These are phyloP conservation scores for Ctenopoma multispine DNA, from an alignment of 2,797 vertebrate genomes.

Conservation along the genomic window DNA sequence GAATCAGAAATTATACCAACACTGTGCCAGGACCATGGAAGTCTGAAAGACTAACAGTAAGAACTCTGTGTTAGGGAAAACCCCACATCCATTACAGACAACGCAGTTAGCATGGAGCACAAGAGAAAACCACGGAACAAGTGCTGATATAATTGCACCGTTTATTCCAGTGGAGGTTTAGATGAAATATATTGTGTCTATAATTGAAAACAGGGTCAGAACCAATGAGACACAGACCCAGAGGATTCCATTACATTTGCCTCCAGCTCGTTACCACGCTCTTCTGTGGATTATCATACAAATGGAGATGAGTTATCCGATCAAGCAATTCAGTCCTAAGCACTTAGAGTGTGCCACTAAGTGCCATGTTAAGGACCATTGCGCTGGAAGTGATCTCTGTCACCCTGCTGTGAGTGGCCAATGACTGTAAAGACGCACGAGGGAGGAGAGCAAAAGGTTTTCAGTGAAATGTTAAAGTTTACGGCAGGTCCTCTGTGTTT, in stretches of 20 bases:
- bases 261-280: slow-evolving; percentile 39
- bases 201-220: slow-evolving; percentile 55
- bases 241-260: slow-evolving; percentile 64
- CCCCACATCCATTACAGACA: slow-evolving; percentile 10
- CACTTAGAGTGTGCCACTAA: slow-evolving; percentile 58
- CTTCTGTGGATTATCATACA: slow-evolving; percentile 65
- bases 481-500: neutral
- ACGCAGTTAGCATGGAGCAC: slow-evolving; percentile 1
- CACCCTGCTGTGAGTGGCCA: slow-evolving; percentile 40
- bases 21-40: slow-evolving; percentile 46
- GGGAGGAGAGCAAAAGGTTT: neutral
- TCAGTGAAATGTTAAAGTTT: slow-evolving; percentile 19
- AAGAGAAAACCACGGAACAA: slow-evolving; percentile 3
- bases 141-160: slow-evolving; percentile 29
- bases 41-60: slow-evolving; percentile 28
- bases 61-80: neutral
- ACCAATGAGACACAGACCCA: slow-evolving; percentile 39
- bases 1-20: slow-evolving; percentile 55
- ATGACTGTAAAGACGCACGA: slow-evolving; percentile 12
- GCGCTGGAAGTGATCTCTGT: slow-evolving; percentile 60
- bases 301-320: slow-evolving; percentile 74
- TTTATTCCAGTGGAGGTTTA: slow-evolving; percentile 32
- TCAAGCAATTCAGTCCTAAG: slow-evolving; percentile 61
- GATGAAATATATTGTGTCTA: slow-evolving; percentile 42
- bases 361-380: slow-evolving; percentile 68